Base-by-base conservation (phyloP, 2,113 vertebrate species). In the Salvator merianae region DNA sequence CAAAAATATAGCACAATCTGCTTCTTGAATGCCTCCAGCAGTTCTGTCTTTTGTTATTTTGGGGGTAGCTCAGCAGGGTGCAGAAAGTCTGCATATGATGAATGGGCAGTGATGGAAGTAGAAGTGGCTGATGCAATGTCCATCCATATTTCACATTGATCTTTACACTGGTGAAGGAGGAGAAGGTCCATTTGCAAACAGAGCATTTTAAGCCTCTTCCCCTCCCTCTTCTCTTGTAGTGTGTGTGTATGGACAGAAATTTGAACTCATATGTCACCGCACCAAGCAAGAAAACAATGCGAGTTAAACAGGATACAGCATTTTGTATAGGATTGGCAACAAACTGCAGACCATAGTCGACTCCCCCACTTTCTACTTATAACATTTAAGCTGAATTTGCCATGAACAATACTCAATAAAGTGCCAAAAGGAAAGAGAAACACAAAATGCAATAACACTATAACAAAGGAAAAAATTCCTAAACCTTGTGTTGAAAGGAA, bases 81-180 rank as follows among this genome's bases (percentile, higher is more conserved):
- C 69, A 82, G 28, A 71, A 32, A 77, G 77, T 79, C 34, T 6
- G 16, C 2, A 20, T 32, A 10, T 65, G 22, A 26, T 36, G 72
- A 82, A 79, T 74, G 0, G 2, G 34, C 77, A 50, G 77, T 77
- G 83, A 66, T 79, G 84, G 55, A 72, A 86, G 82, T 63, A 0
- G 81, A 91, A 83, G 28, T 74, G 43, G 71, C 0, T 53, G 79
- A 76, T n/a, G 7, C 74, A 62, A 75, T 12, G 69, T 83, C 65
- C 81, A 1, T 13, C 38, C 69, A 62, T 43, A 14, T 16, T 36
- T 80, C 81, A 59, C 34, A 24, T 28, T 53, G 83, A 83, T 86
- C 84, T 90, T 55, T 18, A 2, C 1, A 13, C 22, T 66, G 30
- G 30, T 9, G 16, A 8, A 3, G 84, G 71, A 82, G 69, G 28